Percentiles rank a stretch among this genome's conserved stretches.
These are phyloP conservation scores for Xiphophorus hellerii DNA, from an alignment of 2,113 vertebrate genomes.

Conservation along the genomic window DNA sequence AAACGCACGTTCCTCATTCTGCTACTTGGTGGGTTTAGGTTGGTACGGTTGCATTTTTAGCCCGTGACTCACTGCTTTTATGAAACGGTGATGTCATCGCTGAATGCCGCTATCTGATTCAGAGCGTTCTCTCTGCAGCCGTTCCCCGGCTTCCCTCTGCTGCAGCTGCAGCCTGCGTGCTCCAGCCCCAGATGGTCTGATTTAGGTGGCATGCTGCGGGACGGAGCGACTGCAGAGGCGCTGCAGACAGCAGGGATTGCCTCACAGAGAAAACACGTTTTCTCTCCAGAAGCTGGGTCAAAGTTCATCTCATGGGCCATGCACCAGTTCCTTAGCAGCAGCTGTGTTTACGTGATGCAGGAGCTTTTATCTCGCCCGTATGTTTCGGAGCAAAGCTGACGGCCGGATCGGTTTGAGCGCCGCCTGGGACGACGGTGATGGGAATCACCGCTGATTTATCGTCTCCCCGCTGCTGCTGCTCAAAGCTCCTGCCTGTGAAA, in stretches of 20 bases:
- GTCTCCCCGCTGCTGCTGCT: neutral
- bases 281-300: slow-evolving; percentile 59
- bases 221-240: slow-evolving; percentile 28
- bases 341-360: slow-evolving; percentile 80
- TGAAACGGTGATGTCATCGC: slow-evolving; percentile 62
- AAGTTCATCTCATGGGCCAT: slow-evolving; percentile 71
- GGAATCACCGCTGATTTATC: slow-evolving; percentile 25
- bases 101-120: slow-evolving; percentile 47
- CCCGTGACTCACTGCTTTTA: slow-evolving; percentile 54
- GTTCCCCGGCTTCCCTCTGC: slow-evolving; percentile 31
- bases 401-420: slow-evolving; percentile 58
- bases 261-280: slow-evolving; percentile 44
- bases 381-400: slow-evolving; percentile 55
- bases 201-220: slow-evolving; percentile 61
- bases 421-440: slow-evolving; percentile 42
- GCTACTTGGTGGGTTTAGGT: neutral
- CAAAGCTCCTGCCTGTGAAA: slow-evolving; percentile 21
- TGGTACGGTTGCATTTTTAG: slow-evolving; percentile 22
- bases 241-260: slow-evolving; percentile 36
- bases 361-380: slow-evolving; percentile 78
- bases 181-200: slow-evolving; percentile 66
- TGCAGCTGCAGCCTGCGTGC: slow-evolving; percentile 51
- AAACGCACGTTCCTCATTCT: slow-evolving; percentile 30
- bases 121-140: slow-evolving; percentile 57
- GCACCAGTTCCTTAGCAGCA: slow-evolving; percentile 71